Evolutionary conservation across 2,113 vertebrate species (phyloP).

Genomic region (Spea multiplicata): DNA sequence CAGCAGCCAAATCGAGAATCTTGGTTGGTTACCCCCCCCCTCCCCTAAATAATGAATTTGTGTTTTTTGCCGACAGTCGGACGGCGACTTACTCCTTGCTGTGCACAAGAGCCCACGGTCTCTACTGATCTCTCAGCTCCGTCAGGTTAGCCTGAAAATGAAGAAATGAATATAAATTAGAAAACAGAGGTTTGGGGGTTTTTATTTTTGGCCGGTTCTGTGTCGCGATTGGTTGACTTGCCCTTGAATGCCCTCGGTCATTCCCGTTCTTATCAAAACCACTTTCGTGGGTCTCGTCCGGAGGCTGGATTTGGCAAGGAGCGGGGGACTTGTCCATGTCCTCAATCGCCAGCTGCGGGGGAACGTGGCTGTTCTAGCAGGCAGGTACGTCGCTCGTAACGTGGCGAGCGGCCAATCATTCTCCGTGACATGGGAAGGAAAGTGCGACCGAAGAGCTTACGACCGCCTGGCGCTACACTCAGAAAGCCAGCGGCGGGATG

Average conservation of each 20-base stretch:
- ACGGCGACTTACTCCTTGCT: conserved; percentile 5
- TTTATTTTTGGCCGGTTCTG: conserved; percentile 24
- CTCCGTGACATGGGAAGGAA: not conserved
- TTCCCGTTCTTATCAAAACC: not conserved
- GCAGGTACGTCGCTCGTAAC: not conserved
- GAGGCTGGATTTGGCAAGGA: conserved; percentile 13
- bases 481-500: not conserved
- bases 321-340: not conserved
- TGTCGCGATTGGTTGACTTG: not conserved
- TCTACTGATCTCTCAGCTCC: not conserved
- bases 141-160: not conserved
- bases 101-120: not conserved
- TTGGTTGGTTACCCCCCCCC: not conserved
- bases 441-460: not conserved
- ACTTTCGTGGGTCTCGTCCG: not conserved
- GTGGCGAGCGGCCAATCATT: not conserved
- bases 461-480: not conserved
- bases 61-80: not conserved
- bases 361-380: not conserved
- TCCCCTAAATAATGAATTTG: not conserved
- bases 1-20: not conserved
- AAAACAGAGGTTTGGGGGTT: conserved; percentile 3
- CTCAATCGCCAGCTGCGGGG: not conserved
- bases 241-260: not conserved
- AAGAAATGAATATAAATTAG: not conserved